A percentile compares a stretch with the other conserved stretches of the same genome.
Conservation (phyloP, 2,113 vertebrate species). For the Otolemur garnettii region DNA sequence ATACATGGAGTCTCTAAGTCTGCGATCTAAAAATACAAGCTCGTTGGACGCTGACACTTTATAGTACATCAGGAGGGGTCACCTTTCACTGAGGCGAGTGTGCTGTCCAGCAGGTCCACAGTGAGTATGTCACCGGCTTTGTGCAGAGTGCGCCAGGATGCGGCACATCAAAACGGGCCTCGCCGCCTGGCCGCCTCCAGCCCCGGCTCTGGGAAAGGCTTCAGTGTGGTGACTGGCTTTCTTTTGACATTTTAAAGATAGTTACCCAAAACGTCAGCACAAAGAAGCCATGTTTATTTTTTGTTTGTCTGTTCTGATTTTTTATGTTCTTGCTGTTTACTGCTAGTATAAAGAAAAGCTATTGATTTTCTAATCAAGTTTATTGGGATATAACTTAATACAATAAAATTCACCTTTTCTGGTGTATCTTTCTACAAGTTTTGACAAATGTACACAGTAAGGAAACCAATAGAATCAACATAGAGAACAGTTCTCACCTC, state of each 20-base stretch:
- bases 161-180: neutral
- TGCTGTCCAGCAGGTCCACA: neutral
- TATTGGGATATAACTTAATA: neutral
- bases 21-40: conserved; percentile 61
- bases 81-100: neutral
- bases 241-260: conserved; percentile 30
- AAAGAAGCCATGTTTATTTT: neutral
- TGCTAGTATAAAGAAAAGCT: neutral
- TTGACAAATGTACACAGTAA: neutral
- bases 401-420: neutral
- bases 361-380: neutral
- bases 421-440: neutral
- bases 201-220: neutral
- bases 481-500: neutral
- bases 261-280: neutral
- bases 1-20: conserved; percentile 24
- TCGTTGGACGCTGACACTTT: conserved; percentile 39
- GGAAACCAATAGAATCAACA: neutral
- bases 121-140: neutral
- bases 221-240: neutral
- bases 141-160: neutral
- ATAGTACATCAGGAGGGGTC: conserved; percentile 27
- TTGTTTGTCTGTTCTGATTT: neutral
- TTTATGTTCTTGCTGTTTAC: conserved; percentile 12
- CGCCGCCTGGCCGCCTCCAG: neutral